These are phyloP conservation scores for Xenopus petersii DNA, from an alignment of 2,797 vertebrate species.

Conservation along the genomic window DNA sequence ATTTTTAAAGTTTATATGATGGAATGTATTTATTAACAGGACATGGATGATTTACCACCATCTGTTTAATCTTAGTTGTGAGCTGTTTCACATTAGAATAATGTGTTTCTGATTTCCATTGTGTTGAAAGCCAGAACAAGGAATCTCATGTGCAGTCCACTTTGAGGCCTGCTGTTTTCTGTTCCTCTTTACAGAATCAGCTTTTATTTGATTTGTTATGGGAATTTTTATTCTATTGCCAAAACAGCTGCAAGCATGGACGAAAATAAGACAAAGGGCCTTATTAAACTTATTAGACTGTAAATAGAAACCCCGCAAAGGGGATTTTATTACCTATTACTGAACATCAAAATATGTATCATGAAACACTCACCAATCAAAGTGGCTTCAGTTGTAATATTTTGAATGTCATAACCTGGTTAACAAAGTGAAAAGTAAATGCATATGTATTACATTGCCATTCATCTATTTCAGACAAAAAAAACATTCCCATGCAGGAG, in stretches of 20 bases:
- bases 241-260: constrained; percentile 83
- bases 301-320: constrained; percentile 53
- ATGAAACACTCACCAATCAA: constrained; percentile 49
- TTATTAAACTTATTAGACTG: constrained; percentile 78
- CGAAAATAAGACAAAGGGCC: constrained; percentile 72
- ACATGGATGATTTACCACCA: constrained; percentile 76
- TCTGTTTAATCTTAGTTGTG: constrained; percentile 79
- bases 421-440: constrained; percentile 25
- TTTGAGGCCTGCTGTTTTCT: constrained; percentile 83
- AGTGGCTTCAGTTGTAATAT: constrained; percentile 26
- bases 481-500: too few species aligned
- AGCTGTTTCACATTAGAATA: constrained; percentile 82
- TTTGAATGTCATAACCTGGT: constrained; percentile 55
- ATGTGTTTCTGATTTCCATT: constrained; percentile 81
- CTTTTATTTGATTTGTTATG: constrained; percentile 84
- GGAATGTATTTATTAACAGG: constrained; percentile 85
- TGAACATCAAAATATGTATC: constrained; percentile 8
- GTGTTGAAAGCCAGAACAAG: constrained; percentile 82
- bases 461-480: too few species aligned
- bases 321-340: constrained; percentile 13
- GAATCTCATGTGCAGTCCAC: constrained; percentile 77
- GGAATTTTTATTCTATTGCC: constrained; percentile 78
- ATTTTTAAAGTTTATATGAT: constrained; percentile 79
- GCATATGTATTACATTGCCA: too few species aligned
- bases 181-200: constrained; percentile 79